phyloP scores from a whole-genome alignment of 2,888 invertebrate genomes.

The Melanophora roralis region DNA sequence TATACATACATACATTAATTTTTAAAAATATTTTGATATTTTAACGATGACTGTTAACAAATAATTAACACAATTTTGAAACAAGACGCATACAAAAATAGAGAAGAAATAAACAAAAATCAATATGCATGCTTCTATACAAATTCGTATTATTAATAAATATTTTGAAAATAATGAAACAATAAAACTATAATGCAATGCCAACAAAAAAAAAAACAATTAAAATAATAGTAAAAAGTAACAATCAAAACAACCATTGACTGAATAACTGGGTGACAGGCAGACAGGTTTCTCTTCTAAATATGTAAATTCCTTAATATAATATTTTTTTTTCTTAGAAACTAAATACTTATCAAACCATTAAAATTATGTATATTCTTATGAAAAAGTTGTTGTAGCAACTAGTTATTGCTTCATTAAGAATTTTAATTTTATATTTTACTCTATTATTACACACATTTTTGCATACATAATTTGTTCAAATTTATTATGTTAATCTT shows the following conservation, averaged over 20 bases:
- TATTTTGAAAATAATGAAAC: constrained; percentile 37
- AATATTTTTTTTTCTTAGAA: background rate
- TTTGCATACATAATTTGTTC: constrained; percentile 16
- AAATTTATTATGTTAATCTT: background rate
- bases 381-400: background rate
- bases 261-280: too few relatives aligned
- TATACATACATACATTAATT: background rate
- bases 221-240: too few relatives aligned
- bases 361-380: too few relatives aligned
- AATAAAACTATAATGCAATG: too few relatives aligned
- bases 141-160: constrained; percentile 9
- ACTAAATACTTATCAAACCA: background rate
- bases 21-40: background rate
- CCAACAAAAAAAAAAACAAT: too few relatives aligned
- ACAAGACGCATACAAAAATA: background rate
- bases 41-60: background rate
- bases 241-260: too few relatives aligned
- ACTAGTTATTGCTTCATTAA: background rate
- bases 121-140: too few relatives aligned
- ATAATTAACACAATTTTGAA: constrained; percentile 15
- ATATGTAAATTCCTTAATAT: constrained; percentile 27
- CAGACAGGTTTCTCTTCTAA: constrained; percentile 45
- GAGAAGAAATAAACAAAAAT: background rate
- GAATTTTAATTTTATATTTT: background rate
- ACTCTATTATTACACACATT: background rate